Percentiles rank a stretch among this genome's conserved stretches.
phyloP scores from a whole-genome alignment of 2,113 vertebrate genomes.

The Odocoileus virginianus region DNA sequence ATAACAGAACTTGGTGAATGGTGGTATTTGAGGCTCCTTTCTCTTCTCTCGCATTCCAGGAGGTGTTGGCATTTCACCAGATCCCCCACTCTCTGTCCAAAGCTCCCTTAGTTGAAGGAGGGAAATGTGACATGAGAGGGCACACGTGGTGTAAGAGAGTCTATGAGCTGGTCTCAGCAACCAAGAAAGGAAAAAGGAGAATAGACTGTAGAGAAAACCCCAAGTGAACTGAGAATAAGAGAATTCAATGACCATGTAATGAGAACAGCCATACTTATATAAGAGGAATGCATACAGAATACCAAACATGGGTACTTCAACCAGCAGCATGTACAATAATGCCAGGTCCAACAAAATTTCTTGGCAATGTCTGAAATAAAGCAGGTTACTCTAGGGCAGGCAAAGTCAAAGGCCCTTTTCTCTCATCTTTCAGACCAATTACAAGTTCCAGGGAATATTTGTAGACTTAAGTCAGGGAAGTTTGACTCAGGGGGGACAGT shows the following conservation, averaged over 20 bases:
- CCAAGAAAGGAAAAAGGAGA: not conserved
- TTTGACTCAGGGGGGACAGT: slow-evolving; percentile 3
- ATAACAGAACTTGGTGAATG: not conserved
- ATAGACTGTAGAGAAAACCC: not conserved
- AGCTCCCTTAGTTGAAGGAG: not conserved
- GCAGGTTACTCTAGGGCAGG: slow-evolving; percentile 4
- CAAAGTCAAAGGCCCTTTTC: slow-evolving; percentile 23
- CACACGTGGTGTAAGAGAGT: not conserved
- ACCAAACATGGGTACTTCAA: not conserved
- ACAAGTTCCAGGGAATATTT: slow-evolving; percentile 1
- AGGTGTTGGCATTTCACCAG: not conserved
- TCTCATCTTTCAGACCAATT: slow-evolving; percentile 15
- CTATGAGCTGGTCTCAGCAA: not conserved
- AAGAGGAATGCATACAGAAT: not conserved
- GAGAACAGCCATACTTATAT: not conserved
- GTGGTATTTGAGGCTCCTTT: not conserved
- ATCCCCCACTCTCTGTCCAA: not conserved
- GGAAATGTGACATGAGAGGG: not conserved
- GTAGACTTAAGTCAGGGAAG: not conserved
- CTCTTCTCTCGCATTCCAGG: not conserved
- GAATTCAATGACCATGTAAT: not conserved
- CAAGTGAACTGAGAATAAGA: not conserved
- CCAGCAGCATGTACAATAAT: not conserved
- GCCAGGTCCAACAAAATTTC: not conserved
- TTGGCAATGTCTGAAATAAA: not conserved